Percentiles rank a stretch among this genome's conserved stretches.
phyloP scores from a whole-genome alignment of 2,113 vertebrate species.

The Chaenogobius annularis region DNA sequence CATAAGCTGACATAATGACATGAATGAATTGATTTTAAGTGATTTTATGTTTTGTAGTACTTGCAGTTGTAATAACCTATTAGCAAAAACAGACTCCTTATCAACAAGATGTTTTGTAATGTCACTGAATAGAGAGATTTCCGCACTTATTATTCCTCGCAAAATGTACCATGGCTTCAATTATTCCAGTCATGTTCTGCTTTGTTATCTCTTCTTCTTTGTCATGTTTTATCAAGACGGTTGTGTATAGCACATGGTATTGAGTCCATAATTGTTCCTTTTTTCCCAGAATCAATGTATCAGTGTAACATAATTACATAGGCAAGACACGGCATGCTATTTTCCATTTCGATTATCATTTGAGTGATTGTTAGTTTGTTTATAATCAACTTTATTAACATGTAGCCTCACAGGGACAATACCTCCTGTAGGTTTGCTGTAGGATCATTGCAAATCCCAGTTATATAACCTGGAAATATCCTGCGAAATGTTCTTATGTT shows the following conservation, averaged over 20 bases:
- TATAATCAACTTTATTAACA: background rate
- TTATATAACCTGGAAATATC: background rate
- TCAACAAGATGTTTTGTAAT: background rate
- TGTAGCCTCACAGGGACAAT: background rate
- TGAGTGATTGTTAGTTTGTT: background rate
- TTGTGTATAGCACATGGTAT: background rate
- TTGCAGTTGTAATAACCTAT: background rate
- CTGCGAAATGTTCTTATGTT: slow-evolving; percentile 15
- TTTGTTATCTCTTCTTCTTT: background rate
- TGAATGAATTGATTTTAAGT: background rate
- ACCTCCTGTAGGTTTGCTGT: background rate
- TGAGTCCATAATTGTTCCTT: background rate
- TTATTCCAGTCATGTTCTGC: background rate
- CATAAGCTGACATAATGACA: background rate
- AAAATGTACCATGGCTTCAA: background rate
- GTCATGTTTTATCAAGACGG: background rate
- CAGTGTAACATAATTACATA: background rate
- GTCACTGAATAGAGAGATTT: background rate
- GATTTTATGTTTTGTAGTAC: background rate
- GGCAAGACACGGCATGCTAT: background rate
- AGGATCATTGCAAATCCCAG: slow-evolving; percentile 14
- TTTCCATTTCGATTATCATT: background rate
- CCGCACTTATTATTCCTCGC: background rate
- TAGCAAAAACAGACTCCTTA: background rate
- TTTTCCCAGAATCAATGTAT: background rate